Conservation (phyloP, 2,797 vertebrate species). For the Parambassis ranga region DNA sequence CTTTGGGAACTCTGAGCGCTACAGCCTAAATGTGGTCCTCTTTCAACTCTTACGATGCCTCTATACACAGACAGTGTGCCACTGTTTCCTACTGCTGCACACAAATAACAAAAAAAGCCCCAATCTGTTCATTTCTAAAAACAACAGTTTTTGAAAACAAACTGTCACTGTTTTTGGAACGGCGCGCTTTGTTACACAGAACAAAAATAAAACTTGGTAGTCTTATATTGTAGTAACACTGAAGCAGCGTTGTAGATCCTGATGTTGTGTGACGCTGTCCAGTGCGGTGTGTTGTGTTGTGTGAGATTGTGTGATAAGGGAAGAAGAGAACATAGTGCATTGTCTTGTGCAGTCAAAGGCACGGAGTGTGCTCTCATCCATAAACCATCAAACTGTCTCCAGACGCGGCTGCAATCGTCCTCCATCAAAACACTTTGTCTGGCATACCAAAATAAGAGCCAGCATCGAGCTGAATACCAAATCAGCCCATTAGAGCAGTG, state of each 20-base stretch:
- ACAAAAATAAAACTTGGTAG: constrained; percentile 58
- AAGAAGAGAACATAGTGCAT: constrained; percentile 83
- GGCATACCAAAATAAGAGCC: constrained; percentile 99
- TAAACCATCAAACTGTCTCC: constrained; percentile 94
- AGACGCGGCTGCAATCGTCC: constrained; percentile 98
- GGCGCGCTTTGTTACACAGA: constrained; percentile 42
- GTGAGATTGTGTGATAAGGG: constrained; percentile 75
- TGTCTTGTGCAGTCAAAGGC: constrained; percentile 89
- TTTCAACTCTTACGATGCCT: constrained; percentile 78
- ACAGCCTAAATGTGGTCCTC: constrained; percentile 97
- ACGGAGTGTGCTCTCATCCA: constrained; percentile 91
- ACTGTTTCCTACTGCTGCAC: constrained; percentile 72
- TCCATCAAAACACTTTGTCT: constrained; percentile 99
- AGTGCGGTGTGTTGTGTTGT: constrained; percentile 67
- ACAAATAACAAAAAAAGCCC: constrained; percentile 51
- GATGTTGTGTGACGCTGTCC: constrained; percentile 78
- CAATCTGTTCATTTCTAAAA: constrained; percentile 72
- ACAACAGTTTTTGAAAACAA: constrained; percentile 68
- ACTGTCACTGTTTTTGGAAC: constrained; percentile 50
- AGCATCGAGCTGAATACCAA: constrained; percentile 96
- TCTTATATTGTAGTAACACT: constrained; percentile 44
- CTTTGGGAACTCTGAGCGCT: constrained; percentile 96
- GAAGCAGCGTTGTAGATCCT: constrained; percentile 60
- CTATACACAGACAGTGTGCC: constrained; percentile 63
- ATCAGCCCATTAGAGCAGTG: constrained; percentile 97